Base-by-base conservation (phyloP, 92 coral and sea anemone genomes). In the Porites evermanni region DNA sequence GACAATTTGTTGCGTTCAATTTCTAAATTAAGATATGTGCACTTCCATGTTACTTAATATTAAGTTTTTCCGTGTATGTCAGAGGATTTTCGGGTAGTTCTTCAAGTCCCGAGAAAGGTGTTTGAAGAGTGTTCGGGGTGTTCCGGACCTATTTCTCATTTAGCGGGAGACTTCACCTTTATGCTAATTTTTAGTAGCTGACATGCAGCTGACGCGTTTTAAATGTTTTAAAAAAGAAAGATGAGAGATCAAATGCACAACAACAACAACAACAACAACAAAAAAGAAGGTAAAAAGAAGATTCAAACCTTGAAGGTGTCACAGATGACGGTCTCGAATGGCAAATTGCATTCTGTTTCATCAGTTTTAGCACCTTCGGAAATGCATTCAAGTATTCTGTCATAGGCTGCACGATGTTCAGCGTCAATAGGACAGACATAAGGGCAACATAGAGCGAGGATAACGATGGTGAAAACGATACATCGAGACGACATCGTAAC, bases 281-380 rank as follows among this genome's bases (percentile, higher is more conserved):
- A 12, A 6, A 66, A 3, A 7, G 2, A 1, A 56, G 12, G 12
- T 11, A 56, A 56, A 32, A 53, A 52, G 52, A 17, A 7, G 17
- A 74, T 14, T 51, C 78, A 18, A 51, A 74, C 78, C 78, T 74
- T 74, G 21, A 52, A 53, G 12, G 63, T 29, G 53, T 74, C 64
- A 19, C 78, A 74, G 78, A 74, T 10, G 6, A 18, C 78, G 61
- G 78, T 74, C 53, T 21, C 78, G 14, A 74, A 4, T 52, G 78
- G 78, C 29, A 52, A 16, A 2, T 74, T 50, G 24, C 13, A 11
- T 9, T 23, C 78, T 17, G 10, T 4, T 21, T 47, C 1, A 23
- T 74, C 63, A 51, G 78, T 16, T 18, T 74, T 60, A 2, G 38
- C n/a, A 16, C 78, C 61, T 2, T n/a, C 8, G n/a, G 61, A 74